Percentiles rank a stretch among this genome's conserved stretches.
These are phyloP conservation scores for Schizopygopsis malacanthus DNA, from an alignment of 2,797 vertebrate species.

Conservation along the genomic window DNA sequence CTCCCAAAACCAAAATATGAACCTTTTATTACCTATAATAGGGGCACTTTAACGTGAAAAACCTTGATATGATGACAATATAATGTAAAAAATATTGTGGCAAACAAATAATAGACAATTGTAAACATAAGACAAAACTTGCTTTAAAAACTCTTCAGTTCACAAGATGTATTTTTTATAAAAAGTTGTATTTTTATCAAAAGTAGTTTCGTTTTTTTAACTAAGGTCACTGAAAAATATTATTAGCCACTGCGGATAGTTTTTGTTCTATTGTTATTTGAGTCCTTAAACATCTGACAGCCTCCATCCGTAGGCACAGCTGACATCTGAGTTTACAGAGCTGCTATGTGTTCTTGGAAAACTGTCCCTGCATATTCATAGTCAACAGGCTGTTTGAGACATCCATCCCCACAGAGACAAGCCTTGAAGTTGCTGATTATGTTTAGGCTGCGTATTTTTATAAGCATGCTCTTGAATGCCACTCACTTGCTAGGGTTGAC, in stretches of 20 bases:
- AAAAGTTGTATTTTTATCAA: background rate
- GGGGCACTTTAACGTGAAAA: background rate
- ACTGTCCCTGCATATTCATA: constrained; percentile 20
- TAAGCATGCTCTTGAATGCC: constrained; percentile 7
- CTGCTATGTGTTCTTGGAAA: constrained; percentile 34
- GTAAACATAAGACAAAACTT: background rate
- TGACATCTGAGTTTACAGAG: constrained; percentile 30
- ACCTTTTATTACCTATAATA: too few relatives aligned
- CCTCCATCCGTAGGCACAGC: constrained; percentile 2
- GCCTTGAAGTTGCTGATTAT: constrained; percentile 20
- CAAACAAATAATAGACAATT: background rate
- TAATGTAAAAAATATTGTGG: background rate
- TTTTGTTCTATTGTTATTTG: constrained; percentile 25
- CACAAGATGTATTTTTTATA: background rate
- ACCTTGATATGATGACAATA: background rate
- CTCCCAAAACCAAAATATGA: too few relatives aligned
- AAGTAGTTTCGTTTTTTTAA: background rate
- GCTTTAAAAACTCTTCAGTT: background rate
- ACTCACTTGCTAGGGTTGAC: constrained; percentile 66
- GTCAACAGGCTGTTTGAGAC: constrained; percentile 37
- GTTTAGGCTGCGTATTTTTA: constrained; percentile 16
- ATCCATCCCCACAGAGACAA: constrained; percentile 6
- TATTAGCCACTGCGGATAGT: background rate
- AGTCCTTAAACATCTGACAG: constrained; percentile 23
- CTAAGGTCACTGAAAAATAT: constrained; percentile 12